Conservation (phyloP, 2,888 invertebrate genomes). For the Netelia fuscicornis region DNA sequence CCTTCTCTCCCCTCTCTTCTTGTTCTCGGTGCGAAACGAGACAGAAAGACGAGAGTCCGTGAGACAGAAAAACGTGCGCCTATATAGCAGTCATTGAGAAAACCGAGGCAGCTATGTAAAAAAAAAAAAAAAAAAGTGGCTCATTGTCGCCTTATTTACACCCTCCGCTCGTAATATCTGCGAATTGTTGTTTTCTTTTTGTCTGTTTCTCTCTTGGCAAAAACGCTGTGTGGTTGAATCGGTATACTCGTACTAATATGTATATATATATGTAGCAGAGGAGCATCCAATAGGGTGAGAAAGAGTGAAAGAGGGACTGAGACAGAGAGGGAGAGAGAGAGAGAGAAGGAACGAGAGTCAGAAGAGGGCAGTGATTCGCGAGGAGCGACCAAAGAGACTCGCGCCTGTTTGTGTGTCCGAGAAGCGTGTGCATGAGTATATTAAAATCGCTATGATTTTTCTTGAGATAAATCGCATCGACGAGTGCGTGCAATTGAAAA, state of each 20-base stretch:
- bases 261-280: neutral
- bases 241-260: neutral
- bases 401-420: neutral
- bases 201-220: neutral
- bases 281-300: neutral
- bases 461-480: neutral
- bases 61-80: neutral
- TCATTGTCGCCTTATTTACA: neutral
- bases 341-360: neutral
- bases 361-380: slow-evolving; percentile 1
- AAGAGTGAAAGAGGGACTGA: too few species aligned
- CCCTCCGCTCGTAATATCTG: neutral
- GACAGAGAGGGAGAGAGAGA: too few species aligned
- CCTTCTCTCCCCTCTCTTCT: neutral
- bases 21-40: neutral
- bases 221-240: neutral
- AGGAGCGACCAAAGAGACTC: neutral
- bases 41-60: neutral
- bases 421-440: slow-evolving; percentile 4
- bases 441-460: neutral
- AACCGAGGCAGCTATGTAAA: neutral
- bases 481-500: neutral
- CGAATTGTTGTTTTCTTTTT: neutral
- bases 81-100: neutral
- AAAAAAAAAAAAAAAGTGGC: neutral